These are phyloP conservation scores for Gadopsis bispinosus DNA, from an alignment of 2,797 vertebrate species.

Conservation along the genomic window DNA sequence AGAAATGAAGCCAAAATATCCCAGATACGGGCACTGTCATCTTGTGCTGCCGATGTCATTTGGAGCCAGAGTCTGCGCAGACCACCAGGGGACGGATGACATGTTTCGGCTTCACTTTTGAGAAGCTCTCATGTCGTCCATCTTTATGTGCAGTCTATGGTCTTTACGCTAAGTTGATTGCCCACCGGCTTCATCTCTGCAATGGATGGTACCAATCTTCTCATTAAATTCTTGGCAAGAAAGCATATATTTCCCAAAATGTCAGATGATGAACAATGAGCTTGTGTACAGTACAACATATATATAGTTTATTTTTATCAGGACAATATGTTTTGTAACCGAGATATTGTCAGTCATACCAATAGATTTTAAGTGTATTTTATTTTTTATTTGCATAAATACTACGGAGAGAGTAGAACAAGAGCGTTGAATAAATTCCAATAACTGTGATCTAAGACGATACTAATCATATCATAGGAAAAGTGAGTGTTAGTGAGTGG, in stretches of 20 bases:
- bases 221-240: not conserved
- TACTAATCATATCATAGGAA: constrained; percentile 22
- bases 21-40: no score
- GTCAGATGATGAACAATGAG: not conserved
- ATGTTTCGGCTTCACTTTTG: no score
- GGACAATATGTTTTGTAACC: not conserved
- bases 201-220: not conserved
- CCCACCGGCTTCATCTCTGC: not conserved
- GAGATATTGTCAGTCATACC: no score
- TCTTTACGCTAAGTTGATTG: not conserved
- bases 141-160: no score
- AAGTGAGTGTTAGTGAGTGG: constrained; percentile 32
- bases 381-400: not conserved
- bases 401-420: not conserved
- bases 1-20: no score
- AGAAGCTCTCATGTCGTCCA: no score
- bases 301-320: not conserved
- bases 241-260: not conserved
- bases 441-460: not conserved
- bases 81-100: no score
- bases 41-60: no score
- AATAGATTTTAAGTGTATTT: not conserved
- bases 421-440: not conserved
- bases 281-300: not conserved
- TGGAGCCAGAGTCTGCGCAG: no score